phyloP scores from a whole-genome alignment of 2,888 invertebrate species.

The Agrochola circellaris region DNA sequence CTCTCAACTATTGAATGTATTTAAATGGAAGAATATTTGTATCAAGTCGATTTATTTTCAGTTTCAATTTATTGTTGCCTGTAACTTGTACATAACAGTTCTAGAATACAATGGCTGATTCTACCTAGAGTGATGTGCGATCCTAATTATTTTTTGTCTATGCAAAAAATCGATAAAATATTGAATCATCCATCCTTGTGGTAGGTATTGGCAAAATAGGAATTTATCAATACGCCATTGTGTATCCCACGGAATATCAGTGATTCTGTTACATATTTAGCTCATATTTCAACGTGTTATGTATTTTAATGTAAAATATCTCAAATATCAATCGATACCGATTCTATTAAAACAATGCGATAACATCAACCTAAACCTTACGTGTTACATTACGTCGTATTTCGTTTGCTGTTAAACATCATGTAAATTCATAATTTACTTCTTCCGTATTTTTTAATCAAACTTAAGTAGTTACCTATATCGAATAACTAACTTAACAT shows the following conservation, averaged over 20 bases:
- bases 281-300: constrained; percentile 8
- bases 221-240: background rate
- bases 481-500: background rate
- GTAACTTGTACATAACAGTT: background rate
- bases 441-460: background rate
- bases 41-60: background rate
- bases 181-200: background rate
- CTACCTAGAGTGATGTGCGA: background rate
- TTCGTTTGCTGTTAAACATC: background rate
- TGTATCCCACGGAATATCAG: background rate
- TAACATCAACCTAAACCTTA: background rate
- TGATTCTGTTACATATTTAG: background rate
- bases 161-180: background rate
- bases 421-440: background rate
- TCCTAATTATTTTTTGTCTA: background rate
- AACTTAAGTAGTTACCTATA: background rate
- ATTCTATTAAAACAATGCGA: constrained; percentile 3
- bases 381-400: background rate
- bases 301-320: background rate
- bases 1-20: background rate
- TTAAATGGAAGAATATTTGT: background rate
- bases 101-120: background rate
- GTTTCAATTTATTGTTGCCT: background rate
- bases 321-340: constrained; percentile 19
- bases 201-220: background rate